phyloP scores from a whole-genome alignment of 2,113 vertebrate genomes.

The Cinclus mexicanus region DNA sequence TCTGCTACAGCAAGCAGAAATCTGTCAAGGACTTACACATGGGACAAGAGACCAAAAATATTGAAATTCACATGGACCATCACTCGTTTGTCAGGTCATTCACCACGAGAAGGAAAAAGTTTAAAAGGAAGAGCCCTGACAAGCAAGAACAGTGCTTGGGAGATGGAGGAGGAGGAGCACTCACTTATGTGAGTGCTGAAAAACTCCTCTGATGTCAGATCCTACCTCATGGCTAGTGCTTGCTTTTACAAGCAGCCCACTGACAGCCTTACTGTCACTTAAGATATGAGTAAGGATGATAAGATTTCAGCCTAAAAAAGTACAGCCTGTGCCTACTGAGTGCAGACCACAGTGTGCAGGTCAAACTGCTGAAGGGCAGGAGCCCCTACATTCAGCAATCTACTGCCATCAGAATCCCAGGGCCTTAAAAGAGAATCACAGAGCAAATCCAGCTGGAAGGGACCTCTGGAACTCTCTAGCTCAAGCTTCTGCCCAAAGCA shows the following conservation, averaged over 20 bases:
- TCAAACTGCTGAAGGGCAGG: background rate
- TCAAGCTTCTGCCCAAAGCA: background rate
- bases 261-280: background rate
- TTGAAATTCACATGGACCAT: background rate
- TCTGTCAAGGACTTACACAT: background rate
- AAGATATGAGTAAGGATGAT: background rate
- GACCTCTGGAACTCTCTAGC: background rate
- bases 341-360: background rate
- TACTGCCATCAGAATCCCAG: background rate
- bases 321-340: background rate
- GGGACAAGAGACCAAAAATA: background rate
- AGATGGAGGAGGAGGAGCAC: background rate
- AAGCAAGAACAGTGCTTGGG: background rate
- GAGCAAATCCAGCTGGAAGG: background rate
- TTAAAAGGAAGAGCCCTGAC: background rate
- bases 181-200: background rate
- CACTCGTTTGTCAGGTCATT: background rate
- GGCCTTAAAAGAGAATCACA: background rate
- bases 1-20: background rate
- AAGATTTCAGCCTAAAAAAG: background rate
- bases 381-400: background rate
- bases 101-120: background rate
- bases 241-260: background rate
- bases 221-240: background rate
- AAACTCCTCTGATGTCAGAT: background rate